phyloP scores from a whole-genome alignment of 2,113 vertebrate species.

The Danionella cerebrum region DNA sequence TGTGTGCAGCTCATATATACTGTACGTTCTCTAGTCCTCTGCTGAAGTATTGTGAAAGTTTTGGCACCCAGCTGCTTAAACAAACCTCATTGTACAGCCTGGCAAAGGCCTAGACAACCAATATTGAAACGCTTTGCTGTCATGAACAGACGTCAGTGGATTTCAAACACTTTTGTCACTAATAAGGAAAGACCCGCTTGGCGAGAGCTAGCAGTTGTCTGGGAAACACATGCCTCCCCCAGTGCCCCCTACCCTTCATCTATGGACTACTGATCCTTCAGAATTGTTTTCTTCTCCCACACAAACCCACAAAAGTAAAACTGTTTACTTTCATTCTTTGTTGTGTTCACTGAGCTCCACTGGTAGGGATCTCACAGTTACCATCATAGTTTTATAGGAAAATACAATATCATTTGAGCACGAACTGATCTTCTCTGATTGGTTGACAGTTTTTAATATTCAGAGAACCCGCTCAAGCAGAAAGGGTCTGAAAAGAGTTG shows the following conservation, averaged over 20 bases:
- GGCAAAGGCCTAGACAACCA: background rate
- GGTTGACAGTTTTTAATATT: too few species aligned
- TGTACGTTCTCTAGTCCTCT: background rate
- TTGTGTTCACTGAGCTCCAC: too few species aligned
- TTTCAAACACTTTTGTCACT: conserved; percentile 35
- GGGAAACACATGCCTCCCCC: conserved; percentile 26
- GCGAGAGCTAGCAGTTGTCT: conserved; percentile 38
- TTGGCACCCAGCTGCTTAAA: conserved; percentile 40
- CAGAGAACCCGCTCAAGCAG: too few species aligned
- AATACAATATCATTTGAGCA: too few species aligned
- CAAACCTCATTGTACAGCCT: conserved; percentile 16
- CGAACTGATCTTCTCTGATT: too few species aligned
- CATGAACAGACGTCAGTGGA: conserved; percentile 31
- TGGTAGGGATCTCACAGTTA: too few species aligned
- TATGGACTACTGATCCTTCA: conserved; percentile 14
- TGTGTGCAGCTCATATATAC: background rate
- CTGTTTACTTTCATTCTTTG: conserved; percentile 1
- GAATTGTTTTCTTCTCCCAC: conserved; percentile 10
- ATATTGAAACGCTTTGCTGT: conserved; percentile 21
- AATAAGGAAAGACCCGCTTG: conserved; percentile 37
- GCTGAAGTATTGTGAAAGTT: background rate
- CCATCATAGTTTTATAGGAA: too few species aligned
- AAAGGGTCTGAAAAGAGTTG: too few species aligned
- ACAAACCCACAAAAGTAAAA: conserved; percentile 3
- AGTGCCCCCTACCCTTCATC: conserved; percentile 11